Evolutionary conservation across 2,888 invertebrate species (phyloP).

Genomic region (Drosophila imparisetae): DNA sequence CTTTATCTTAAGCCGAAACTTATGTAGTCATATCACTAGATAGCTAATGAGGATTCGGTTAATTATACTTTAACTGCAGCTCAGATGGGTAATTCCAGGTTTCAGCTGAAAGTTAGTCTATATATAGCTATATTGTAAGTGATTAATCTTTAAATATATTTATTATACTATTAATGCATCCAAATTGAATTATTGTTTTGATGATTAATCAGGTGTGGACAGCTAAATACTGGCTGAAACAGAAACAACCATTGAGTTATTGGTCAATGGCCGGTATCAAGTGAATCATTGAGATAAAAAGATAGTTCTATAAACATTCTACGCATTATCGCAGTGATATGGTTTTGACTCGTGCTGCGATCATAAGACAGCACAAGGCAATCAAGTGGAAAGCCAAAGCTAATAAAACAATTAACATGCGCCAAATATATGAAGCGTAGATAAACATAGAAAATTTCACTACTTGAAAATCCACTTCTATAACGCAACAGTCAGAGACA

Average conservation of each 20-base stretch:
- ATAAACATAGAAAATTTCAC: slow-evolving; percentile 58
- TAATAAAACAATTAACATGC: slow-evolving; percentile 72
- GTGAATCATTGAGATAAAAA: slow-evolving; percentile 6
- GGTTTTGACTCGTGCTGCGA: slow-evolving; percentile 24
- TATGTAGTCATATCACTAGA: neutral
- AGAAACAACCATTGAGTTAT: neutral
- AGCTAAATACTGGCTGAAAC: neutral
- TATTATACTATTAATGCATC: neutral
- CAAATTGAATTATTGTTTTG: neutral
- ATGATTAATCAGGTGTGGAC: neutral
- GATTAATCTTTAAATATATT: neutral
- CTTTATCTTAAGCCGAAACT: neutral
- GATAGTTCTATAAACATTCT: neutral
- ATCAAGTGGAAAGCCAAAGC: slow-evolving; percentile 65
- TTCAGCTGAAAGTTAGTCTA: neutral
- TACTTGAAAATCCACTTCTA: slow-evolving; percentile 26
- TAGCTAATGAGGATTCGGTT: neutral
- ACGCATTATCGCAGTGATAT: slow-evolving; percentile 32
- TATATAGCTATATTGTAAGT: neutral
- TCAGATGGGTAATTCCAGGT: neutral
- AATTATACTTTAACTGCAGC: neutral
- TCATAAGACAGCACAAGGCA: slow-evolving; percentile 42
- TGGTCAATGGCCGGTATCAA: slow-evolving; percentile 24
- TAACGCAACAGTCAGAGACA: slow-evolving; percentile 1
- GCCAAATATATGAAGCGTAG: slow-evolving; percentile 39